Percentiles rank a stretch among this genome's conserved stretches.
Evolutionary conservation across 2,113 vertebrate genomes (phyloP).

Genomic region (Sturnus vulgaris): DNA sequence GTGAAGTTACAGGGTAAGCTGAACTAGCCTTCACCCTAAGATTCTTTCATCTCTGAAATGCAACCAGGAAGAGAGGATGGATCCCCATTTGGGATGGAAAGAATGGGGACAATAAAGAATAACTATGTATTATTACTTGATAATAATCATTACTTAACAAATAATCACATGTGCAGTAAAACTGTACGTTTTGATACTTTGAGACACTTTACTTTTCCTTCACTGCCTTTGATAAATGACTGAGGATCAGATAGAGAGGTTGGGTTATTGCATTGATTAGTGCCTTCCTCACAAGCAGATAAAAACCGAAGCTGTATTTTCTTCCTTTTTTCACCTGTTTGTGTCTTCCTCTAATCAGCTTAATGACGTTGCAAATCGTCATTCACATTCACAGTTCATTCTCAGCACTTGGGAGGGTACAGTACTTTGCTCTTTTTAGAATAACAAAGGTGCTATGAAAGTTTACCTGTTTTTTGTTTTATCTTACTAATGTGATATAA

Average conservation of each 20-base stretch:
- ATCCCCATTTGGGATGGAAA: not conserved
- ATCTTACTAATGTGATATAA: not conserved
- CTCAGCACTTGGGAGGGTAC: not conserved
- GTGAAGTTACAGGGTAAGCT: not conserved
- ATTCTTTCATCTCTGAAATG: not conserved
- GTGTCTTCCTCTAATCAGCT: not conserved
- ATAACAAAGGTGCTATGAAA: not conserved
- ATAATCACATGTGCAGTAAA: not conserved
- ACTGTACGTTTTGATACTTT: not conserved
- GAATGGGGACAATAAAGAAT: not conserved
- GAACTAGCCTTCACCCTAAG: conserved; percentile 24
- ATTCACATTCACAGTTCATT: not conserved
- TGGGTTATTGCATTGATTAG: not conserved
- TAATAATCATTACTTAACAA: not conserved
- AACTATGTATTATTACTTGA: not conserved
- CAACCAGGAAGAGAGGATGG: not conserved
- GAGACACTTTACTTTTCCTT: not conserved
- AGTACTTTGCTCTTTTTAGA: not conserved
- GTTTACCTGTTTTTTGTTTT: not conserved
- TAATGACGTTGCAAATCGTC: not conserved
- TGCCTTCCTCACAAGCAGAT: not conserved
- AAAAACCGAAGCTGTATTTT: not conserved
- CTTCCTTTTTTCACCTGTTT: not conserved
- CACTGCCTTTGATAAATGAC: not conserved
- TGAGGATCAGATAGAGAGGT: not conserved